Conservation (phyloP, 2,888 invertebrate species). For the Lasioglossum malachurum region DNA sequence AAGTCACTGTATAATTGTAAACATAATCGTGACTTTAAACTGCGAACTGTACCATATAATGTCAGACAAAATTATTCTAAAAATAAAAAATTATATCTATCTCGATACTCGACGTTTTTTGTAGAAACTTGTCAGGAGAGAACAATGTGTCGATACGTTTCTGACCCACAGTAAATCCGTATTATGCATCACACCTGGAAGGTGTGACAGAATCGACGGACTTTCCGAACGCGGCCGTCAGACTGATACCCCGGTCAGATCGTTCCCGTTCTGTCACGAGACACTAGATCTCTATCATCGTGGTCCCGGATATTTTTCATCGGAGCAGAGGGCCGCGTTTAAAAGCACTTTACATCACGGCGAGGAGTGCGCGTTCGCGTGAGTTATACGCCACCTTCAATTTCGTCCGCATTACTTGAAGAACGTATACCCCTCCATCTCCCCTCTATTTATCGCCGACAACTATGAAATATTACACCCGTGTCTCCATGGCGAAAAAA, state of each 20-base stretch:
- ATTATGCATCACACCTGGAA: background rate
- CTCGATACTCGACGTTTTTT: background rate
- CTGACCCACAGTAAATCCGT: background rate
- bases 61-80: background rate
- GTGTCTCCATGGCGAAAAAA: constrained; percentile 42
- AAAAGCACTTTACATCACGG: constrained; percentile 53
- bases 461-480: constrained; percentile 58
- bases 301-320: constrained; percentile 44
- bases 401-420: constrained; percentile 49
- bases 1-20: too few species aligned
- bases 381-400: constrained; percentile 64
- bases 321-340: constrained; percentile 32
- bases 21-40: too few species aligned
- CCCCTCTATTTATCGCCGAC: constrained; percentile 53
- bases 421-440: background rate
- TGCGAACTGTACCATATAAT: background rate
- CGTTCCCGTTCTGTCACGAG: constrained; percentile 35
- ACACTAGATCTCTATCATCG: constrained; percentile 49
- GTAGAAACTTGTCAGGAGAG: background rate
- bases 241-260: background rate
- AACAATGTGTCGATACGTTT: constrained; percentile 1
- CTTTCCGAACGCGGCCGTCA: constrained; percentile 1
- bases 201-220: background rate
- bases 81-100: background rate
- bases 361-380: constrained; percentile 28